Percentiles rank a stretch among this genome's conserved stretches.
Conservation (phyloP, 2,888 invertebrate genomes). For the Drosophila rubida region DNA sequence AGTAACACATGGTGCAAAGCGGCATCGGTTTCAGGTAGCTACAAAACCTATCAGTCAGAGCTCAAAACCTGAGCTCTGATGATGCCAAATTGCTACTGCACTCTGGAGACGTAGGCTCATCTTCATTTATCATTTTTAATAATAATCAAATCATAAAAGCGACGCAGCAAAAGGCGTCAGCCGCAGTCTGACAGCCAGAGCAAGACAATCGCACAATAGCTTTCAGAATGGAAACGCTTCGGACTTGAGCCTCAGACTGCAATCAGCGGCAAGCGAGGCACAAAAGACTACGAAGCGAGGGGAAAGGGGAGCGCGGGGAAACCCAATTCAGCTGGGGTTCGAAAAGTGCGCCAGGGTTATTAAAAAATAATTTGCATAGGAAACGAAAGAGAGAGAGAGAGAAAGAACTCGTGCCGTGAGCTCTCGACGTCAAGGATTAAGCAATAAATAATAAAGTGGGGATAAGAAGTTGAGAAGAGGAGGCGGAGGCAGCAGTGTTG, state of each 20-base stretch:
- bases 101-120: constrained; percentile 51
- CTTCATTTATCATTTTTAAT: constrained; percentile 82
- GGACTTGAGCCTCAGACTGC: constrained; percentile 29
- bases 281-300: constrained; percentile 25
- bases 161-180: constrained; percentile 62
- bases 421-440: constrained; percentile 73
- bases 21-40: constrained; percentile 59
- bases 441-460: constrained; percentile 68
- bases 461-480: background rate
- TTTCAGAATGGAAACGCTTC: background rate
- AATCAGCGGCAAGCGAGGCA: constrained; percentile 45
- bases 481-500: background rate
- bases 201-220: constrained; percentile 39
- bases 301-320: constrained; percentile 35
- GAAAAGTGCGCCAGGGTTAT: constrained; percentile 62
- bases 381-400: constrained; percentile 27
- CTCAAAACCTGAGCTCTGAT: constrained; percentile 37
- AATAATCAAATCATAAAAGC: constrained; percentile 78
- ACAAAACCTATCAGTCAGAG: constrained; percentile 47
- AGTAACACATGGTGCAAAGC: constrained; percentile 18
- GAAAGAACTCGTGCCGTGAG: constrained; percentile 55
- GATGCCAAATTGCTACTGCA: constrained; percentile 75
- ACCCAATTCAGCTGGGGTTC: constrained; percentile 5
- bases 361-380: constrained; percentile 83
- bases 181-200: constrained; percentile 28